A percentile compares a stretch with the other conserved stretches of the same genome.
phyloP scores from a whole-genome alignment of 2,113 vertebrate species.

The Triplophysa dalaica region DNA sequence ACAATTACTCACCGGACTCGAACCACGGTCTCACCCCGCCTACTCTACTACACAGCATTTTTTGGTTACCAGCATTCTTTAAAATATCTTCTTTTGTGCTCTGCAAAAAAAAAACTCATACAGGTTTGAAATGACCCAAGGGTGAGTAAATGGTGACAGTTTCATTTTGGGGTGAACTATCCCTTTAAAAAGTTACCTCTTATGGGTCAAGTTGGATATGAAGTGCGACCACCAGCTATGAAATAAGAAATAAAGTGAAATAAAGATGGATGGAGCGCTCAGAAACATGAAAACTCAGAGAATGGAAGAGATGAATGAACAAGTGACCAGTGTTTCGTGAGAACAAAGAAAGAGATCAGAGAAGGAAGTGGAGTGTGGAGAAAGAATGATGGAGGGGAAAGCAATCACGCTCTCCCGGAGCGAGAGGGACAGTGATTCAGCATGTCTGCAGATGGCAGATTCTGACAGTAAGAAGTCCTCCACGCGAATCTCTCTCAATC shows the following conservation, averaged over 20 bases:
- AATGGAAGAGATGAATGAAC: constrained; percentile 6
- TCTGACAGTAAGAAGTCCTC: constrained; percentile 36
- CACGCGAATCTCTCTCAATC: constrained; percentile 43
- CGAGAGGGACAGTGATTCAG: constrained; percentile 48
- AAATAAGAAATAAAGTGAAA: not conserved
- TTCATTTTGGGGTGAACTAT: no score
- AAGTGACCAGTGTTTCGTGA: not conserved
- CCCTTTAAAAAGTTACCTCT: not conserved
- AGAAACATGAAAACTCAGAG: constrained; percentile 1
- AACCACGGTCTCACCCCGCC: no score
- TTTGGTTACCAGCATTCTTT: no score
- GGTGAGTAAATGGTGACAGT: no score
- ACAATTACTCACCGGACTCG: no score
- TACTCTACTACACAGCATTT: no score
- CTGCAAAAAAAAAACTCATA: no score
- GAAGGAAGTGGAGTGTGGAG: constrained; percentile 6
- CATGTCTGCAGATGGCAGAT: constrained; percentile 42
- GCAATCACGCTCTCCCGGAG: constrained; percentile 26
- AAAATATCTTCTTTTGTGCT: no score
- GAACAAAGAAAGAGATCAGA: constrained; percentile 30
- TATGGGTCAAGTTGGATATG: not conserved
- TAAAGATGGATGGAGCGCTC: not conserved
- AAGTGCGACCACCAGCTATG: not conserved
- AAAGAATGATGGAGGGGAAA: constrained; percentile 16
- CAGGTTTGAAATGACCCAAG: no score